These are phyloP conservation scores for Operophtera brumata DNA, from an alignment of 2,888 invertebrate species.

Conservation along the genomic window DNA sequence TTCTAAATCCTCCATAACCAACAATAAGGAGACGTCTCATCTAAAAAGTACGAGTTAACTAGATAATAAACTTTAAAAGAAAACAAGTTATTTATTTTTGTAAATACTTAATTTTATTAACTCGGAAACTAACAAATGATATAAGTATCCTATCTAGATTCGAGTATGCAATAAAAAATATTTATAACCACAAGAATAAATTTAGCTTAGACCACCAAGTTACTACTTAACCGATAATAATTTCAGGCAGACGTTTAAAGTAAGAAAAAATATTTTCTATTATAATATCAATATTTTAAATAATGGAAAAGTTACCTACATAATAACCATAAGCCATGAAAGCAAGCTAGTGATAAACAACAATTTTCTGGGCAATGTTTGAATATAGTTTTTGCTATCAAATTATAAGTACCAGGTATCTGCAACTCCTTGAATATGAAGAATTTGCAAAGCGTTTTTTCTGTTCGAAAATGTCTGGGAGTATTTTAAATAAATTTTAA, in stretches of 20 bases:
- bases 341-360: neutral
- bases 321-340: too few relatives aligned
- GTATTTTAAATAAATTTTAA: neutral
- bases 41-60: too few relatives aligned
- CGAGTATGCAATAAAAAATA: constrained; percentile 71
- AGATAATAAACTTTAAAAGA: constrained; percentile 37
- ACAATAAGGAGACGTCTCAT: too few relatives aligned
- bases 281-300: neutral
- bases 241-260: constrained; percentile 48
- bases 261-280: too few relatives aligned
- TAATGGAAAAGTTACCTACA: too few relatives aligned
- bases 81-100: constrained; percentile 61
- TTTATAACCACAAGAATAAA: constrained; percentile 75
- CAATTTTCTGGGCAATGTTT: too few relatives aligned
- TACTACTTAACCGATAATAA: constrained; percentile 17
- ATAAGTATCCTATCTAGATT: constrained; percentile 79
- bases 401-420: too few relatives aligned
- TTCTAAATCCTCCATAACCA: too few relatives aligned
- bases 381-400: neutral
- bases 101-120: constrained; percentile 80
- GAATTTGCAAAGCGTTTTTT: neutral
- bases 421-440: neutral
- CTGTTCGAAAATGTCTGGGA: neutral
- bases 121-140: constrained; percentile 80
- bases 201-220: constrained; percentile 55